Conservation (phyloP, 2,797 vertebrate genomes). For the Psittacula derbiana region DNA sequence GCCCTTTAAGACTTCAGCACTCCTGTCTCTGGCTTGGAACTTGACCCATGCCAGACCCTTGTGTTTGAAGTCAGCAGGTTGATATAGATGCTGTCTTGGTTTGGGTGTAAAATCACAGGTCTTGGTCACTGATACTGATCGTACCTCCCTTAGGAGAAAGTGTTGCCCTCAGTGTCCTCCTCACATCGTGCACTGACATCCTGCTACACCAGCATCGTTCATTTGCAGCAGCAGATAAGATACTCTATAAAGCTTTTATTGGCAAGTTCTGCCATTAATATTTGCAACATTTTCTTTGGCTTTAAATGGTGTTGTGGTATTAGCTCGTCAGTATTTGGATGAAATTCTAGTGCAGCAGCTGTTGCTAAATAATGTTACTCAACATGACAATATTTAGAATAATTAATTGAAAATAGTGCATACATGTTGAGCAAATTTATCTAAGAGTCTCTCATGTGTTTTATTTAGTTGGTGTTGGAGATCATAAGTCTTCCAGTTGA, state of each 20-base stretch:
- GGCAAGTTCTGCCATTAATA: not conserved
- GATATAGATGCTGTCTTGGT: not conserved
- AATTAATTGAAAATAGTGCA: not conserved
- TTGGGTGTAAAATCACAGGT: not conserved
- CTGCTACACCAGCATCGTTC: not conserved
- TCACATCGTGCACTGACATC: rapidly evolving
- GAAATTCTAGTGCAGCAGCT: slow-evolving; percentile 7
- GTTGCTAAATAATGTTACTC: slow-evolving; percentile 9
- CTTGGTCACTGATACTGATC: not conserved
- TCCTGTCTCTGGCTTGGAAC: not conserved
- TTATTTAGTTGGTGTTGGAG: not conserved
- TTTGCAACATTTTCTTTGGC: not conserved
- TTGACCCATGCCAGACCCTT: not conserved
- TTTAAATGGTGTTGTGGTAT: not conserved
- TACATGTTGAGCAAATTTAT: not conserved
- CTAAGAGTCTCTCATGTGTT: not conserved
- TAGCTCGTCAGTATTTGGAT: not conserved
- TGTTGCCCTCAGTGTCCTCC: not conserved
- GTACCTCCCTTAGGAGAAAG: not conserved
- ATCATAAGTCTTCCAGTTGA: not conserved
- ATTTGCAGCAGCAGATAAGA: not conserved
- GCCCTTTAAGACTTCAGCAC: not conserved
- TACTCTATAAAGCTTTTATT: not conserved
- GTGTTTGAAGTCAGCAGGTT: not conserved
- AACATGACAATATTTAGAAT: not conserved